Conservation (phyloP, 92 coral and sea anemone species). For the Epizoanthus fatuus region DNA sequence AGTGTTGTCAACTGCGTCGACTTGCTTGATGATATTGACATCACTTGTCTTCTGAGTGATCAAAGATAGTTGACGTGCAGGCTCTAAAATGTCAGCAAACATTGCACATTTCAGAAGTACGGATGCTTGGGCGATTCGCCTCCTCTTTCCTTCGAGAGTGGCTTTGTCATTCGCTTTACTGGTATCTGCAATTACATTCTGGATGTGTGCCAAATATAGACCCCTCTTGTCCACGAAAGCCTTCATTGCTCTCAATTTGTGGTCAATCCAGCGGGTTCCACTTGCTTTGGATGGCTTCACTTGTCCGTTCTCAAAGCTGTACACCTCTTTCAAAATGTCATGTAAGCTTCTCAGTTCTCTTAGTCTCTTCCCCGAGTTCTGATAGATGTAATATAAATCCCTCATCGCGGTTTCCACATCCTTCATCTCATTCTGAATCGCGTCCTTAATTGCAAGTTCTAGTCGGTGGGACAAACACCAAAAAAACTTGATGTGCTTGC, state of each 20-base stretch:
- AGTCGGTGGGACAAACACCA: conserved; percentile 70
- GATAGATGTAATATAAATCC: conserved; percentile 67
- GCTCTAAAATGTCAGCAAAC: conserved; percentile 71
- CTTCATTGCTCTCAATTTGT: conserved; percentile 69
- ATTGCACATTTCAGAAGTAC: conserved; percentile 71
- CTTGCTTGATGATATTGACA: conserved; percentile 74
- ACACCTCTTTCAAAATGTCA: conserved; percentile 64
- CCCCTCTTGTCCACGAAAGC: conserved; percentile 77
- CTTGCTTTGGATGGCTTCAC: conserved; percentile 75
- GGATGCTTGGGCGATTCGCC: conserved; percentile 65
- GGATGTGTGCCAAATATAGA: conserved; percentile 66
- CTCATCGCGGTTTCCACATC: conserved; percentile 63
- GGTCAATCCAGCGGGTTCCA: conserved; percentile 75
- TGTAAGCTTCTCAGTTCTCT: conserved; percentile 71
- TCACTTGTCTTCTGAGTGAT: conserved; percentile 68
- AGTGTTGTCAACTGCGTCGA: conserved; percentile 72
- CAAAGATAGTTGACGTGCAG: conserved; percentile 73
- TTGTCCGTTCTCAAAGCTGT: conserved; percentile 69
- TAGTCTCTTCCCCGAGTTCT: conserved; percentile 73
- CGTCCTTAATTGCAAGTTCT: conserved; percentile 72
- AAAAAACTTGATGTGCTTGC: conserved; percentile 70
- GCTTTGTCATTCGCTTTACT: conserved; percentile 70
- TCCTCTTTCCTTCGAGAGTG: conserved; percentile 72
- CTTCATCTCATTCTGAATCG: conserved; percentile 71
- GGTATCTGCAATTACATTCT: conserved; percentile 76